phyloP scores from a whole-genome alignment of 2,797 vertebrate species.

The Hipposideros larvatus region DNA sequence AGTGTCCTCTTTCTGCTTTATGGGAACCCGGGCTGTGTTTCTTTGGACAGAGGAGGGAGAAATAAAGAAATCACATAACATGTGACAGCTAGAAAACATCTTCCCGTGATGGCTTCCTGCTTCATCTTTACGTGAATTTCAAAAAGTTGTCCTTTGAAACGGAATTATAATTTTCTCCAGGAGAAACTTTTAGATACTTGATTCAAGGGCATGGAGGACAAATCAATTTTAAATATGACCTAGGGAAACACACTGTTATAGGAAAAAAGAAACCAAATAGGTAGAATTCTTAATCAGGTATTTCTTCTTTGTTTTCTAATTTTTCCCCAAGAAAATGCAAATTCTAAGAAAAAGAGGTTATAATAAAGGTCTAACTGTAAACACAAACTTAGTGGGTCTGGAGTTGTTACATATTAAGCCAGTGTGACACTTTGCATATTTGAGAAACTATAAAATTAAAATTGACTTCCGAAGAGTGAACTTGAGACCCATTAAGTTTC shows the following conservation, averaged over 20 bases:
- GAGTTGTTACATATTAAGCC: not conserved
- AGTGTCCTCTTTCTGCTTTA: slow-evolving; percentile 32
- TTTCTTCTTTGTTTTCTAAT: not conserved
- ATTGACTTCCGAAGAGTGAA: slow-evolving; percentile 5
- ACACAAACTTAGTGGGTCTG: not conserved
- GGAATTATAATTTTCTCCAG: slow-evolving; percentile 54
- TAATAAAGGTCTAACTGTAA: not conserved
- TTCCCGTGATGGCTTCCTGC: not conserved
- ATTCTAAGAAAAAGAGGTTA: slow-evolving; percentile 28
- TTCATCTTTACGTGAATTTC: not conserved
- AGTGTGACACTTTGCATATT: not conserved
- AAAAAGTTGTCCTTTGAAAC: slow-evolving; percentile 52
- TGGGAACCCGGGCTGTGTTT: not conserved
- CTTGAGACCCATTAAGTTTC: not conserved
- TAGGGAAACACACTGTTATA: not conserved
- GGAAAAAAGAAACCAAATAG: not conserved
- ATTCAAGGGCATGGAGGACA: not conserved
- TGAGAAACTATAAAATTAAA: slow-evolving; percentile 35
- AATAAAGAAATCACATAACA: not conserved
- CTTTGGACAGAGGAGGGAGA: not conserved
- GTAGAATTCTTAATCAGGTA: not conserved
- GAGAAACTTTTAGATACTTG: not conserved
- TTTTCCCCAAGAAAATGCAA: not conserved
- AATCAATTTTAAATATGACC: not conserved
- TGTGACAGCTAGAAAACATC: slow-evolving; percentile 30